A percentile compares a stretch with the other conserved stretches of the same genome.
Evolutionary conservation across 2,797 vertebrate genomes (phyloP).

Genomic region (Phrynocephalus vlangalii): DNA sequence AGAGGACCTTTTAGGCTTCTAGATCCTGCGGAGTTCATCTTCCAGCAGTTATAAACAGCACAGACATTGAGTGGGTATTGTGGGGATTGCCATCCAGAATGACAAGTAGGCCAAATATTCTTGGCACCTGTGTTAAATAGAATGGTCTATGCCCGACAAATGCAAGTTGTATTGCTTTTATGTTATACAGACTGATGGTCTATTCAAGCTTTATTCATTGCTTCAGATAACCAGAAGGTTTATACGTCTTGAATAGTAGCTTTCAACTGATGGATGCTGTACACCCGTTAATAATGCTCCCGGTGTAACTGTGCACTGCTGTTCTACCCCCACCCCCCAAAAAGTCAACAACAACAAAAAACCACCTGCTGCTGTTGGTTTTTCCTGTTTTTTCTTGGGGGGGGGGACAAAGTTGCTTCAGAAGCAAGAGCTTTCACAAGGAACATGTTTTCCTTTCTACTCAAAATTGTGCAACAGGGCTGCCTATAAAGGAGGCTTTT

Average conservation of each 20-base stretch:
- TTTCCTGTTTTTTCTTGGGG: no score
- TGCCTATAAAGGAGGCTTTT: neutral
- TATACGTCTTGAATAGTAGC: neutral
- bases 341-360: no score
- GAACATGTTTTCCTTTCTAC: neutral
- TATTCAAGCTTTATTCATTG: neutral
- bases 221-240: neutral
- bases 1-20: no score
- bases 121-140: no score
- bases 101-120: no score
- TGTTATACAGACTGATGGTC: neutral
- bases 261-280: accelerated
- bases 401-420: neutral
- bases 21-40: no score
- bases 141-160: neutral
- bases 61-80: no score
- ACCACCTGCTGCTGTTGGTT: accelerated
- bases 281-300: neutral
- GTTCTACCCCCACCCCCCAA: no score
- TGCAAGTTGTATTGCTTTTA: neutral
- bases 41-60: no score
- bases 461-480: neutral
- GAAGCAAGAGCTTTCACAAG: neutral
- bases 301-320: accelerated
- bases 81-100: no score